These are phyloP conservation scores for Clarias macrocephalus DNA, from an alignment of 2,113 vertebrate genomes.

Conservation along the genomic window DNA sequence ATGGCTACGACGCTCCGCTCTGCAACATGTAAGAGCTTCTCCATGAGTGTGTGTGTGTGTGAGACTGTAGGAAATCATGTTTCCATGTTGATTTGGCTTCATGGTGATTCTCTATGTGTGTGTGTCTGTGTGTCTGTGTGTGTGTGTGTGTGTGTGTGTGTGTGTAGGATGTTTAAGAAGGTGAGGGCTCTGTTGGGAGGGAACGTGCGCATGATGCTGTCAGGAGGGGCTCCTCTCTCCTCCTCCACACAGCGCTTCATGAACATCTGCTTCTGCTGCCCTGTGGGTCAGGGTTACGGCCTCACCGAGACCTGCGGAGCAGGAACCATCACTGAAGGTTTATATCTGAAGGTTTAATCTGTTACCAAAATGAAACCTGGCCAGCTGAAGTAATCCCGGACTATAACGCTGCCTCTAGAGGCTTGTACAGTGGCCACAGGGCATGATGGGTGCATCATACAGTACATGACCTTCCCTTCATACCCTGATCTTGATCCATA, in stretches of 20 bases:
- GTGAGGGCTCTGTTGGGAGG: constrained; percentile 91
- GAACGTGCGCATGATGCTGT: constrained; percentile 92
- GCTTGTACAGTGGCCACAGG: no score
- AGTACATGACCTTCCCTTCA: no score
- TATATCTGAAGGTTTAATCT: background rate
- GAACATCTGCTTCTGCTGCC: constrained; percentile 98
- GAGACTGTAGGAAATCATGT: background rate
- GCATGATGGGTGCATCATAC: no score
- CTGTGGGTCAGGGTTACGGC: constrained; percentile 95
- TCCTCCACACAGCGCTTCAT: constrained; percentile 93
- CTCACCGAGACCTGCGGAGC: constrained; percentile 96
- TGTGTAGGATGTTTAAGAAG: constrained; percentile 86
- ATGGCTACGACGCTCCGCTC: constrained; percentile 92
- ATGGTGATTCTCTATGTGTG: background rate
- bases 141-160: constrained; percentile 32
- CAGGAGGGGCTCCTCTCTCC: constrained; percentile 91
- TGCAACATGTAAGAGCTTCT: constrained; percentile 85
- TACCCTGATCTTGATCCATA: no score
- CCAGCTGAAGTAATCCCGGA: no score
- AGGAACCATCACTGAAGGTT: constrained; percentile 94
- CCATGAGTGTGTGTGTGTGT: background rate
- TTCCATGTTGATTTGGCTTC: background rate
- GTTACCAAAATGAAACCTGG: background rate
- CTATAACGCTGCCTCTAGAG: no score
- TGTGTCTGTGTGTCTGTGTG: constrained; percentile 12